Conservation (phyloP, 2,888 invertebrate genomes). For the Nebria brevicollis region DNA sequence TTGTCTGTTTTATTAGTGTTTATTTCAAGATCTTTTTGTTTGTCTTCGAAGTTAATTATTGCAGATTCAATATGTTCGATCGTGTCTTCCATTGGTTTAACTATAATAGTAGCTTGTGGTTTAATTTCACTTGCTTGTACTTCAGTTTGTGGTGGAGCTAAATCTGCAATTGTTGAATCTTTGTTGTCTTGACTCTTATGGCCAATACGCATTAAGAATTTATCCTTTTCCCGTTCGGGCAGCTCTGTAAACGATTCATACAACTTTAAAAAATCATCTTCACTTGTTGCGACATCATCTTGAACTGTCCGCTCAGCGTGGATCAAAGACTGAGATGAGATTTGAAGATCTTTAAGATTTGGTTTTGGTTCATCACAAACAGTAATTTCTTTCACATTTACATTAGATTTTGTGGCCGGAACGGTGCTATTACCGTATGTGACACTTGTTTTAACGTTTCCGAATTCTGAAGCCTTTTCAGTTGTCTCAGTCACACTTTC, state of each 20-base stretch:
- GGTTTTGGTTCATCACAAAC: not conserved
- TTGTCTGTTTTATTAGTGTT: not conserved
- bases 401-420: not conserved
- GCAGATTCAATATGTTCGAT: constrained; percentile 10
- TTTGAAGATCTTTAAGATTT: constrained; percentile 38
- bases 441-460: constrained; percentile 39
- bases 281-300: constrained; percentile 36
- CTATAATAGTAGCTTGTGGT: constrained; percentile 3
- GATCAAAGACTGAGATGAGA: constrained; percentile 39
- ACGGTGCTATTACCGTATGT: constrained; percentile 28
- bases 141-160: not conserved
- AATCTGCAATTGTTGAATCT: too few species aligned
- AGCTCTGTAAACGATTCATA: constrained; percentile 40
- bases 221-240: constrained; percentile 27
- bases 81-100: constrained; percentile 13
- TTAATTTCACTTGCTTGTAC: constrained; percentile 19
- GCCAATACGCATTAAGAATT: constrained; percentile 29
- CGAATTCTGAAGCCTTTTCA: constrained; percentile 40
- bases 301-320: constrained; percentile 32
- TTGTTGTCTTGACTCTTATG: constrained; percentile 14
- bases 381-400: constrained; percentile 10
- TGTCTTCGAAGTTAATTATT: not conserved
- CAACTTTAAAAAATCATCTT: constrained; percentile 37
- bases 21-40: not conserved
- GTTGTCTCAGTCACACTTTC: constrained; percentile 33